A percentile compares a stretch with the other conserved stretches of the same genome.
Evolutionary conservation across 2,113 vertebrate species (phyloP).

Genomic region (Pachyramphus minor): DNA sequence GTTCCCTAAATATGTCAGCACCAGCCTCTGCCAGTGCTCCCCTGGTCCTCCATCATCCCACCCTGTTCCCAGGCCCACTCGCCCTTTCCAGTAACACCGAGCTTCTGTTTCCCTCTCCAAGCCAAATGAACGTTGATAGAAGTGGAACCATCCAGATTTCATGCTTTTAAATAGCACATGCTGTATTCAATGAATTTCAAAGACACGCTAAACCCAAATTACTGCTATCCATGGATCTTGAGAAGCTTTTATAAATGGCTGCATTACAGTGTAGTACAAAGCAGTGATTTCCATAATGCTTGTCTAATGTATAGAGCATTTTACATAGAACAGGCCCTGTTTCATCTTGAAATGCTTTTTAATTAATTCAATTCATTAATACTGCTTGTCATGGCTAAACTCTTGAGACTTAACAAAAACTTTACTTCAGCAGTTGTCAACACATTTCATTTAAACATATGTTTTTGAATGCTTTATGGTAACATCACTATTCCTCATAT

Average conservation of each 20-base stretch:
- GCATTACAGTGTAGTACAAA: slow-evolving; percentile 70
- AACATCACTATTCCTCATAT: slow-evolving; percentile 49
- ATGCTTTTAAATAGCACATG: slow-evolving; percentile 66
- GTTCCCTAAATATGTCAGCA: background rate
- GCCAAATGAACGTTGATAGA: slow-evolving; percentile 2
- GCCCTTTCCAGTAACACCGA: background rate
- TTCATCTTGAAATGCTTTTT: slow-evolving; percentile 78
- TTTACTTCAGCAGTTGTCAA: slow-evolving; percentile 74
- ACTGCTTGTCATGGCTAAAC: slow-evolving; percentile 73
- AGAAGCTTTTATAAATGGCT: slow-evolving; percentile 73
- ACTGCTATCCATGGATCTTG: slow-evolving; percentile 69
- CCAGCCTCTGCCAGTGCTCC: background rate
- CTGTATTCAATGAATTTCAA: slow-evolving; percentile 71
- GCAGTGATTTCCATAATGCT: slow-evolving; percentile 77
- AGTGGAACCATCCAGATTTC: slow-evolving; percentile 62
- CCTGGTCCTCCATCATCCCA: fast-evolving
- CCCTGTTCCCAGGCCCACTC: background rate
- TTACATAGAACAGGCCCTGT: slow-evolving; percentile 65
- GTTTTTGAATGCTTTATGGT: slow-evolving; percentile 65
- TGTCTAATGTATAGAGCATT: slow-evolving; percentile 74
- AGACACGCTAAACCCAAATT: slow-evolving; percentile 66
- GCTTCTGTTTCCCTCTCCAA: background rate
- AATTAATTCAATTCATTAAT: slow-evolving; percentile 79
- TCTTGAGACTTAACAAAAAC: slow-evolving; percentile 73
- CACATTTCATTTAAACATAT: slow-evolving; percentile 70